Evolutionary conservation across 2,888 invertebrate genomes (phyloP), one percentile per base, ranked within the genome.

Genomic region (Eledona agricola): DNA sequence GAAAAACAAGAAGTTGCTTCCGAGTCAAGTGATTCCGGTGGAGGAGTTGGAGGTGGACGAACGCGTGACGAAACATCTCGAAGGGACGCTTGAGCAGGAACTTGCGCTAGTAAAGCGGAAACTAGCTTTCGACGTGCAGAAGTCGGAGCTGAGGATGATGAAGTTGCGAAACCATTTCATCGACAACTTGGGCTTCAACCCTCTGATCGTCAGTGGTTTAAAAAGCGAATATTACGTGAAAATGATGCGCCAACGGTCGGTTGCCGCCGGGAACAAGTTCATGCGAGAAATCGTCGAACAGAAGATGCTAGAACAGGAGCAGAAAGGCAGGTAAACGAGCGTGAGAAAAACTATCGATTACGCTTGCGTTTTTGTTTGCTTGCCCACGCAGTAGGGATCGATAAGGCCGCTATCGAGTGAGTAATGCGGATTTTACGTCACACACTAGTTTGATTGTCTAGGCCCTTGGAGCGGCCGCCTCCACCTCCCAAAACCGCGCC

Each of bases 101-200:
- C 80, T 85, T 62, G 81, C 83, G 2, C 74, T 88, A 19, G 83
- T 89, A 1, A 78, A 79, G 12, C 78, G 82, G 23, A 88, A 88
- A 70, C 70, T 87, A 17, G 87, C 86, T 0, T 88, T 84, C 67
- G 83, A 87, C 55, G 78, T 88, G 1, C 87, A 88, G 62, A 88
- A 86, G 55, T 87, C 87, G 0, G 81, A 83, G 58, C 69, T 88
- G 2, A 81, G 78, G 9, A 69, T 74, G 66, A 57, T 58, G 15
- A 75, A 75, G 59, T 46, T 70, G 19, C 46, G 51, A 12, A 55
- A 52, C 38, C 53, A 32, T 23, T 40, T 40, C 40, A 17, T 50
- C 10, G 49, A 50, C 12, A 28, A 54, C 4, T 72, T 90, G 19
- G 85, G 86, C 47, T 80, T 83, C 12, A 84, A 82, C 63, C 86